A percentile compares a stretch with the other conserved stretches of the same genome.
phyloP scores from a whole-genome alignment of 64 coral and sea anemone species.

The Pocillopora damicornis region DNA sequence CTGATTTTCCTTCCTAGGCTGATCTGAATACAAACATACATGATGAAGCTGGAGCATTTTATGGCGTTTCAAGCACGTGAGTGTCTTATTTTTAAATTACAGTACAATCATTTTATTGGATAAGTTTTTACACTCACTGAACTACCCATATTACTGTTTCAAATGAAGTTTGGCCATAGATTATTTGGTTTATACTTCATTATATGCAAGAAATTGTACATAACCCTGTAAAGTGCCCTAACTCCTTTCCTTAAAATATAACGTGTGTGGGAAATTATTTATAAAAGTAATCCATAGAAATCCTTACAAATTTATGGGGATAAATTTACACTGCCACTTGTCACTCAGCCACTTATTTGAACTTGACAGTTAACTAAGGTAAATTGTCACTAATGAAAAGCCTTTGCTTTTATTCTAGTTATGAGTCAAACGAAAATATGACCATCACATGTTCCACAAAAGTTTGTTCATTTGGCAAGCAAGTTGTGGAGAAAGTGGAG shows the following conservation, averaged over 20 bases:
- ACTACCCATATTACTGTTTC: too few species aligned
- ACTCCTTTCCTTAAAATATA: too few species aligned
- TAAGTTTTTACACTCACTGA: too few species aligned
- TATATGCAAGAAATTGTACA: too few species aligned
- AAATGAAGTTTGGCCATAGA: not conserved
- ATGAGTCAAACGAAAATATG: conserved; percentile 98
- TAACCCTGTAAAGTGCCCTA: too few species aligned
- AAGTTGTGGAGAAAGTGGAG: conserved; percentile 99
- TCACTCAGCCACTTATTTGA: too few species aligned
- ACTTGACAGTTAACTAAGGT: not conserved
- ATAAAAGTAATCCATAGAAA: too few species aligned
- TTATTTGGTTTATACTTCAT: not conserved
- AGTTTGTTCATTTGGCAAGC: conserved; percentile 99
- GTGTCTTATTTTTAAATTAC: not conserved
- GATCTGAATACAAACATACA: conserved; percentile 97
- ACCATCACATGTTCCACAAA: conserved; percentile 99
- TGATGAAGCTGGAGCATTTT: conserved; percentile 94
- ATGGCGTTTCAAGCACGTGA: conserved; percentile 99
- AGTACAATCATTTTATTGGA: too few species aligned
- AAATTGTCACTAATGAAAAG: not conserved
- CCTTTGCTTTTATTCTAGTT: conserved; percentile 38
- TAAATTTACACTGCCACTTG: too few species aligned
- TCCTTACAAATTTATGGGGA: too few species aligned
- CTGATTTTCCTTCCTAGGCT: conserved; percentile 47
- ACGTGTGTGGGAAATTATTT: too few species aligned